Evolutionary conservation across 2,113 vertebrate species (phyloP), one percentile per base, ranked within the genome.

Genomic region (Martes martes): DNA sequence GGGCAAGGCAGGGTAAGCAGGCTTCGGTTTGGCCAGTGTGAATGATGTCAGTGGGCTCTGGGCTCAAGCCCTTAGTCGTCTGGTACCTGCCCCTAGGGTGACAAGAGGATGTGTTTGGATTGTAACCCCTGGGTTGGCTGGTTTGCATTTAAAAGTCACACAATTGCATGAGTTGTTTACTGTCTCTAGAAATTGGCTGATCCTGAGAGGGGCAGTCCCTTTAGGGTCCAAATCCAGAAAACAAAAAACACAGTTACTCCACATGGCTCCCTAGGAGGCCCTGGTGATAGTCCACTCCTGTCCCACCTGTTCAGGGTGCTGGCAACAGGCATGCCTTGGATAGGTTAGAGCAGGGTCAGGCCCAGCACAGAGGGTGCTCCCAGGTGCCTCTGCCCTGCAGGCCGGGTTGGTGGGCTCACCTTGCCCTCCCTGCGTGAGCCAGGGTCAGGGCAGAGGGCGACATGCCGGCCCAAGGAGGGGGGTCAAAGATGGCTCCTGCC

Each of bases 281-380:
- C 9, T 13, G 16, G 2, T 23, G 45, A 55, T 8, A 15, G 14
- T 0, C 10, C 0, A 0, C 9, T 55, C 0, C 2, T 57, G 59
- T 78, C 36, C 36, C 65, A 21, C 31, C 80, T 79, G 71, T 47
- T 61, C 47, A 69, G 23, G 19, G 23, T 69, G 50, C 71, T 59
- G 39, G 18, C 45, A 39, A 33, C 19, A 23, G 24, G 55, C 45
- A 42, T 1, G 11, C 36, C 63, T 36, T 78, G 6, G 47, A 42
- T 3, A 13, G 36, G 39, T 36, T 84, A 4, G 36, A 59, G 36
- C 59, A 47, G 71, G 71, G 36, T n/a, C 88, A 85, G 59, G 45
- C 67, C 67, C 39, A 21, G 55, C 18, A 39, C 76, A 55, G 4
- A 82, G 24, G 33, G 21, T 76, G 36, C 79, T 42, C 4, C 15